Evolutionary conservation across 2,797 vertebrate genomes (phyloP).

Genomic region (Bufotes viridis): DNA sequence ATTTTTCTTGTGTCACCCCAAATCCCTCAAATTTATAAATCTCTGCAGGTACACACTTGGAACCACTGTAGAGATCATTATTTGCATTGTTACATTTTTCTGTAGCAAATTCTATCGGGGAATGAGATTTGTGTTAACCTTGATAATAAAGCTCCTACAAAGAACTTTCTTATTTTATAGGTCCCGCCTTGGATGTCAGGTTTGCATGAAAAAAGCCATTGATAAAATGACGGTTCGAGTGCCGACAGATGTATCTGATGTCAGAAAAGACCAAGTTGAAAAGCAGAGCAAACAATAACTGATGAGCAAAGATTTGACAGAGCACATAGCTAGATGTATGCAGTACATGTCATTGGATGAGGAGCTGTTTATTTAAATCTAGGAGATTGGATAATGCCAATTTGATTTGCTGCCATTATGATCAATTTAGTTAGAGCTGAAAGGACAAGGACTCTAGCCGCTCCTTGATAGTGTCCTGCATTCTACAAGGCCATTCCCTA

Average conservation of each 20-base stretch:
- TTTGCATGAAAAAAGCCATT: conserved; percentile 74
- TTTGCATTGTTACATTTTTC: too few relatives aligned
- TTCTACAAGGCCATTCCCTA: not conserved
- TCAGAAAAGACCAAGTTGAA: conserved; percentile 64
- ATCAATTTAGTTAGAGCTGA: not conserved
- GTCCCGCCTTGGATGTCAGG: conserved; percentile 79
- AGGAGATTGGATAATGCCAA: not conserved
- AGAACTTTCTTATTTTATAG: conserved; percentile 59
- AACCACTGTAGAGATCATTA: too few relatives aligned
- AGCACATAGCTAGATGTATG: too few relatives aligned
- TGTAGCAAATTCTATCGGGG: too few relatives aligned
- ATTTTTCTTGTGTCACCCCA: too few relatives aligned
- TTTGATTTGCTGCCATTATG: not conserved
- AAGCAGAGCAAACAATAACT: conserved; percentile 64
- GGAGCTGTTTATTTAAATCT: not conserved
- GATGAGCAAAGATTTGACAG: not conserved
- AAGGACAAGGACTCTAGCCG: not conserved
- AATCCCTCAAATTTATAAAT: too few relatives aligned
- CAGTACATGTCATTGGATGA: not conserved
- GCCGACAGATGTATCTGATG: conserved; percentile 69
- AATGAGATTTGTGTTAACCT: too few relatives aligned
- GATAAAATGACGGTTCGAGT: conserved; percentile 75
- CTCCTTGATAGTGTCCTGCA: not conserved
- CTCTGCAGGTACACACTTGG: too few relatives aligned
- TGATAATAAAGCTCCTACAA: not conserved